Evolutionary conservation across 2,888 invertebrate genomes (phyloP).

Genomic region (Unio pictorum): DNA sequence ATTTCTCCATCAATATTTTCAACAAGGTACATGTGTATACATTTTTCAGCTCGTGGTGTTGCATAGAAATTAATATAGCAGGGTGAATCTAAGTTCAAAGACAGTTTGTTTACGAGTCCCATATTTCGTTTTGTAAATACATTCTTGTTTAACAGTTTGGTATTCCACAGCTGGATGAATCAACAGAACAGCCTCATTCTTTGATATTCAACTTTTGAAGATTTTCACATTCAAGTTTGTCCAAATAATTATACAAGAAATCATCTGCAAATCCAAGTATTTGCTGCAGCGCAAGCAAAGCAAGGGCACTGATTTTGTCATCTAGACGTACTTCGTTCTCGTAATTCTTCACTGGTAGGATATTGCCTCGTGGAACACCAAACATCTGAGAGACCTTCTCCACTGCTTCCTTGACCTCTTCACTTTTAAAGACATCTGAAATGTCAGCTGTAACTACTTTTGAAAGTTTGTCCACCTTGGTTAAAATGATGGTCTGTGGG

Average conservation of each 20-base stretch:
- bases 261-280: slow-evolving; percentile 36
- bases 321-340: slow-evolving; percentile 34
- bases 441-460: slow-evolving; percentile 18
- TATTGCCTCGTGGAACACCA: slow-evolving; percentile 32
- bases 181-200: no score
- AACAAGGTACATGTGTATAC: no score
- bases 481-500: slow-evolving; percentile 33
- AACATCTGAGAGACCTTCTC: slow-evolving; percentile 31
- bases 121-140: no score
- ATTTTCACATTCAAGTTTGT: slow-evolving; percentile 5
- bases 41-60: no score
- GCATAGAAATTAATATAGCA: no score
- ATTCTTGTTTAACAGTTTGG: no score
- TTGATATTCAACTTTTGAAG: no score
- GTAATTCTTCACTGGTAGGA: slow-evolving; percentile 40
- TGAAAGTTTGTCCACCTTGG: slow-evolving; percentile 36
- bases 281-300: slow-evolving; percentile 25
- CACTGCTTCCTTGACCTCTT: slow-evolving; percentile 23
- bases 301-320: slow-evolving; percentile 26
- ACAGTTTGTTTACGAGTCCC: no score
- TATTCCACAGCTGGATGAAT: no score
- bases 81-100: no score
- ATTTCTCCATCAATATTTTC: no score
- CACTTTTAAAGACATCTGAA: slow-evolving; percentile 23
- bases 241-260: slow-evolving; percentile 25